Conservation (phyloP, 1,140 invertebrate genomes). For the Zaprionus lachaisei region DNA sequence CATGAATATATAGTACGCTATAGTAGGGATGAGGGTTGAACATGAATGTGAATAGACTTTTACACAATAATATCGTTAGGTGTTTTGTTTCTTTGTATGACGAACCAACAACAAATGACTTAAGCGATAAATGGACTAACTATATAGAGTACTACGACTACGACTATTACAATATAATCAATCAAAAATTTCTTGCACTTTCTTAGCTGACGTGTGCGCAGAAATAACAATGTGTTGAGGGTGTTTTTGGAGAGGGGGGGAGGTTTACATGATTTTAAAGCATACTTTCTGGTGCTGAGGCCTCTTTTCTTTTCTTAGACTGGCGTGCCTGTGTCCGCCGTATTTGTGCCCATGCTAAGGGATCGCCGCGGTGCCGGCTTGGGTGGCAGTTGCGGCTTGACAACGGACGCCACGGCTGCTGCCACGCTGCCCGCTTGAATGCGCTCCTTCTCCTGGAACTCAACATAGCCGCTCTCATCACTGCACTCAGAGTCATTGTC, state of each 20-base stretch:
- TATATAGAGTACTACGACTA: slow-evolving; percentile 35
- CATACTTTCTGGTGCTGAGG: slow-evolving; percentile 47
- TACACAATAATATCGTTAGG: slow-evolving; percentile 70
- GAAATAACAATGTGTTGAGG: slow-evolving; percentile 69
- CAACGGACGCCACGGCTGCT: slow-evolving; percentile 11
- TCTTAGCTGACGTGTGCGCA: slow-evolving; percentile 64
- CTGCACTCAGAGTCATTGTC: slow-evolving; percentile 83
- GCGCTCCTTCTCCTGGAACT: slow-evolving; percentile 82
- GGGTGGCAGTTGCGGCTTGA: slow-evolving; percentile 72
- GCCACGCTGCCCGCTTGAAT: slow-evolving; percentile 19
- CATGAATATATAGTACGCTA: slow-evolving; percentile 4
- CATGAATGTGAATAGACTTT: slow-evolving; percentile 20
- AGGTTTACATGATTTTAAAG: slow-evolving; percentile 50
- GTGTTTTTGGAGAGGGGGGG: too few species aligned
- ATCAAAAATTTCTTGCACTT: slow-evolving; percentile 69
- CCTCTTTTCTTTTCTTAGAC: slow-evolving; percentile 27
- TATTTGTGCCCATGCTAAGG: slow-evolving; percentile 35
- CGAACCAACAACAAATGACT: slow-evolving; percentile 77
- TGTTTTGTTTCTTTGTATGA: slow-evolving; percentile 57
- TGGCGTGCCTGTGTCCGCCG: slow-evolving; percentile 21
- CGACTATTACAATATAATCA: slow-evolving; percentile 59
- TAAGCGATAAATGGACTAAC: slow-evolving; percentile 45
- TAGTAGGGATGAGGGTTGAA: not conserved
- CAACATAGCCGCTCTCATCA: slow-evolving; percentile 87
- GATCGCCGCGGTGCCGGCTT: slow-evolving; percentile 75